phyloP scores from a whole-genome alignment of 1,140 invertebrate species.

The Anastrepha ludens region DNA sequence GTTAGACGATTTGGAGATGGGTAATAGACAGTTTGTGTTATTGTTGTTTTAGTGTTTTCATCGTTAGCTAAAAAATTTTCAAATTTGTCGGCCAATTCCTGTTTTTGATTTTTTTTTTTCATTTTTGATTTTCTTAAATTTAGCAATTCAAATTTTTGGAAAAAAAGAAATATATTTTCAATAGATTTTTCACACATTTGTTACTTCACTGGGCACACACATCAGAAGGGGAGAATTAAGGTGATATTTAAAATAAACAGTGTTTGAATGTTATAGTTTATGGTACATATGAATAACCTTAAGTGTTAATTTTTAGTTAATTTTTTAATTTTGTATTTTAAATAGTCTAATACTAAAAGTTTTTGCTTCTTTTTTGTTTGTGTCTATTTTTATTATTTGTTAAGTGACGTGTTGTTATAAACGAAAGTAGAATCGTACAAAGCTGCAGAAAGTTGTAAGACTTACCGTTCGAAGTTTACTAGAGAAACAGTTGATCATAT shows the following conservation, averaged over 20 bases:
- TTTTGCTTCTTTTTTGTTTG: background rate
- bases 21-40: background rate
- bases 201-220: background rate
- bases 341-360: background rate
- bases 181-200: background rate
- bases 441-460: constrained; percentile 37
- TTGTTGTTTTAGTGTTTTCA: constrained; percentile 41
- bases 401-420: constrained; percentile 19
- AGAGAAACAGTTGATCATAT: constrained; percentile 13
- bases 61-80: constrained; percentile 50
- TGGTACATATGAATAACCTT: background rate
- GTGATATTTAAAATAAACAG: constrained; percentile 8
- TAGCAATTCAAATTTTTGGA: background rate
- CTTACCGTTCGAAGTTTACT: constrained; percentile 33
- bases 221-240: background rate
- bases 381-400: background rate
- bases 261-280: background rate
- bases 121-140: constrained; percentile 32
- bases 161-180: background rate
- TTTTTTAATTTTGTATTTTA: background rate
- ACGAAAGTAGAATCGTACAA: constrained; percentile 47
- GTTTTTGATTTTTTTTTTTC: constrained; percentile 22
- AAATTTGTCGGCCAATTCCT: constrained; percentile 53
- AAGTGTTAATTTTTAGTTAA: constrained; percentile 12
- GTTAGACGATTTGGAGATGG: background rate